These are phyloP conservation scores for Anarhynchus alexandrinus DNA, from an alignment of 2,113 vertebrate genomes.

Conservation along the genomic window DNA sequence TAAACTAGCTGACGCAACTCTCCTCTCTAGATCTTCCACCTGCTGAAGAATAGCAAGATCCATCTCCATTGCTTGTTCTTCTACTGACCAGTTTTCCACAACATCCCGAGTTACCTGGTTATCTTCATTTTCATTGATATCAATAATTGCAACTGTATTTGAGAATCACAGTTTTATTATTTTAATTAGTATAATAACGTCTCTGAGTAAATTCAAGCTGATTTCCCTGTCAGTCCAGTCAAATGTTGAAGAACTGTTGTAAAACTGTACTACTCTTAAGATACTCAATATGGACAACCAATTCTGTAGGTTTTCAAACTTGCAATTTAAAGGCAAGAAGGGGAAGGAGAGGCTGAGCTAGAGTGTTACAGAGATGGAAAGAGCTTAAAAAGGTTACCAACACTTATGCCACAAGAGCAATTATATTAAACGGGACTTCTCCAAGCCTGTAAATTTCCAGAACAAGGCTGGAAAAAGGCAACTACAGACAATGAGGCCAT, in stretches of 20 bases:
- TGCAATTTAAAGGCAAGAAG: not conserved
- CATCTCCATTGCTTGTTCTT: constrained; percentile 92
- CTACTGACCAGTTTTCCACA: constrained; percentile 90
- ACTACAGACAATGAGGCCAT: not conserved
- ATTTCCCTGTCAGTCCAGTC: not conserved
- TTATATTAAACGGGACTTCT: not conserved
- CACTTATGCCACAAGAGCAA: not conserved
- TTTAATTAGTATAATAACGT: constrained; percentile 29
- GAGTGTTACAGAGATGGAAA: not conserved
- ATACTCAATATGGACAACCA: not conserved
- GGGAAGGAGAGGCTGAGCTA: not conserved
- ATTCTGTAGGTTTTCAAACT: not conserved
- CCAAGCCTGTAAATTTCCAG: not conserved
- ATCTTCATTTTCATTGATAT: constrained; percentile 81
- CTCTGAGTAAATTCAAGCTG: not conserved
- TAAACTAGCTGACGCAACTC: constrained; percentile 88
- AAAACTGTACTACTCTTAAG: not conserved
- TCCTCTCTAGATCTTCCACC: constrained; percentile 91
- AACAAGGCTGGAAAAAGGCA: not conserved
- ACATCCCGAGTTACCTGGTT: constrained; percentile 81
- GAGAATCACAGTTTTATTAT: constrained; percentile 66
- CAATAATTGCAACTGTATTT: constrained; percentile 82
- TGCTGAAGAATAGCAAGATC: constrained; percentile 89
- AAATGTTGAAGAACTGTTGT: not conserved
- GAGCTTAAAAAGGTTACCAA: not conserved